Evolutionary conservation across 1,140 invertebrate genomes (phyloP).

Genomic region (Drosophila trapezifrons): DNA sequence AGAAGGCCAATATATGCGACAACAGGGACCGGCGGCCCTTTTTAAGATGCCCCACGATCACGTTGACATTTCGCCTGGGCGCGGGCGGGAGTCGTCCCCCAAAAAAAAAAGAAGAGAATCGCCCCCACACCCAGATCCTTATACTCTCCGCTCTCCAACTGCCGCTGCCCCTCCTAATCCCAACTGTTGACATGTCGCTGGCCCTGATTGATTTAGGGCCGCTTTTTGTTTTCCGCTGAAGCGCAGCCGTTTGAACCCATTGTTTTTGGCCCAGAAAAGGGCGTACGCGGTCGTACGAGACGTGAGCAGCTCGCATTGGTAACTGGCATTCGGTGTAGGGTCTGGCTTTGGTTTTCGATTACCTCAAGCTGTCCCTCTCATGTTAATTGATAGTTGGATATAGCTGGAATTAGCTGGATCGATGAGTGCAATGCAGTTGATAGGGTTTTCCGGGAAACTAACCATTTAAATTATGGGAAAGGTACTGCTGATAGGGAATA

Average conservation of each 20-base stretch:
- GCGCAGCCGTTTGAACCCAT: slow-evolving; percentile 79
- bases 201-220: slow-evolving; percentile 77
- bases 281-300: slow-evolving; percentile 36
- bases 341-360: not conserved
- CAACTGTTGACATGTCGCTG: slow-evolving; percentile 72
- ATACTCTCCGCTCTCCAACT: too few relatives aligned
- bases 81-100: slow-evolving; percentile 29
- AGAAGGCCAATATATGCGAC: slow-evolving; percentile 66
- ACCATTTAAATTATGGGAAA: slow-evolving; percentile 6
- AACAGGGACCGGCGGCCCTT: slow-evolving; percentile 63
- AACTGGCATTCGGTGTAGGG: not conserved
- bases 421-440: slow-evolving; percentile 33
- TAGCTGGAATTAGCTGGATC: slow-evolving; percentile 41
- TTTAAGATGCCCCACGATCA: slow-evolving; percentile 75
- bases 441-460: slow-evolving; percentile 29
- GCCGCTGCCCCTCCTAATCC: slow-evolving; percentile 6
- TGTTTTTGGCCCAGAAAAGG: slow-evolving; percentile 77
- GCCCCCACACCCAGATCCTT: not conserved
- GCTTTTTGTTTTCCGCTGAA: slow-evolving; percentile 79
- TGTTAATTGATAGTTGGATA: slow-evolving; percentile 58
- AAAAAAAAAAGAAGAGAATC: too few relatives aligned
- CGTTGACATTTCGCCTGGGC: slow-evolving; percentile 71
- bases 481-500: too few relatives aligned
- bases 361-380: slow-evolving; percentile 1
- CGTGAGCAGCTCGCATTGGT: slow-evolving; percentile 17